Evolutionary conservation across 2,888 invertebrate species (phyloP), one percentile per base, ranked within the genome.

Genomic region (Sialis lutaria): DNA sequence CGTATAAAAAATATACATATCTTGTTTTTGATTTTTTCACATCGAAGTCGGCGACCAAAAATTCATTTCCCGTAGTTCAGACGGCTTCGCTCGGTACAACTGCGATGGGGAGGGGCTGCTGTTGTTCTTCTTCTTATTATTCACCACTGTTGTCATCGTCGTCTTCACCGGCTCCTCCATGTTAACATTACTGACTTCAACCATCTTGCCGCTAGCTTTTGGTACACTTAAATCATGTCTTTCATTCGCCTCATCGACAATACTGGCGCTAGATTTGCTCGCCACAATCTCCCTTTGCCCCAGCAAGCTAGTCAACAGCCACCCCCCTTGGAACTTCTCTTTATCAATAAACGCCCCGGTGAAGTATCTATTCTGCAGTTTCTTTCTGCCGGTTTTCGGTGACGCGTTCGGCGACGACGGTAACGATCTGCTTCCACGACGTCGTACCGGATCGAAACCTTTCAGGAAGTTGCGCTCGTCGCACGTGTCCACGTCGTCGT

Each of bases 41-140:
- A 85, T 85, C 1, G 85, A 85, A 6, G 85, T 85, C 0, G 86
- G 86, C 6, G 85, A 82, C 83, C 83, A 85, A 66, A 85, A 86
- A 63, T 86, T 86, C 79, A 86, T 80, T 64, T 86, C 86, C 42
- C 85, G 65, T 9, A 85, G 65, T 58, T 85, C 83, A 0, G 83
- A 79, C 1, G 80, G 79, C 58, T 74, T 76, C 0, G 77, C 71
- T 54, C 69, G 69, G 55, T 72, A 67, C 12, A 63, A 57, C 37
- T 58, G 55, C 5, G 51, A 51, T n/a, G n/a, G n/a, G n/a, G n/a
- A n/a, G n/a, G n/a, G n/a, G n/a, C n/a, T n/a, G n/a, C n/a, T n/a
- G 48, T 57, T 56, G 48, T 7, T 51, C 50, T n/a, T 61, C 55
- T 40, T 61, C 64, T 6, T 51, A 50, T 55, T 58, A 50, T 49